phyloP scores from a whole-genome alignment of 2,113 vertebrate genomes.

The Nothocercus nigrocapillus region DNA sequence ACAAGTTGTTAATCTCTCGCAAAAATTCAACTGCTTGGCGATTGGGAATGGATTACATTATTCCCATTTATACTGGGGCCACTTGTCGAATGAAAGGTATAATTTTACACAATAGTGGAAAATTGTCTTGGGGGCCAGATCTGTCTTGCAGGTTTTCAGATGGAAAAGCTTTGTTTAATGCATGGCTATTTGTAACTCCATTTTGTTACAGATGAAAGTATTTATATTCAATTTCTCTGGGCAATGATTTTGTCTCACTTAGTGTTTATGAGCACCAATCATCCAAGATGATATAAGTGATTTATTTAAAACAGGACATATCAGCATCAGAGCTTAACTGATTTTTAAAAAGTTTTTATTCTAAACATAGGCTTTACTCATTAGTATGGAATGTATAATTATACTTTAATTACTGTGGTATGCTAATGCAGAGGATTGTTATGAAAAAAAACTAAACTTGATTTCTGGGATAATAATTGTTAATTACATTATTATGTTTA shows the following conservation, averaged over 20 bases:
- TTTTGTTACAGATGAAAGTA: not conserved
- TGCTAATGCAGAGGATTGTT: not conserved
- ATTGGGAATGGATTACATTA: conserved; percentile 12
- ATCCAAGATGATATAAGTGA: rapidly evolving
- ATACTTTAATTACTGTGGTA: not conserved
- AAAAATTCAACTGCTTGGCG: conserved; percentile 27
- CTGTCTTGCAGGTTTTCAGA: not conserved
- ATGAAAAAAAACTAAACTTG: not conserved
- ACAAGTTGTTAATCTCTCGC: conserved; percentile 29
- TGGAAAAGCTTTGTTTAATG: not conserved
- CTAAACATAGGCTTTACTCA: not conserved
- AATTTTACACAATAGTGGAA: not conserved
- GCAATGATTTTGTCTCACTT: not conserved
- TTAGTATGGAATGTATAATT: not conserved
- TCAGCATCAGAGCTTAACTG: not conserved
- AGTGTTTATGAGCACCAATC: not conserved
- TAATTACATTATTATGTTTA: not conserved
- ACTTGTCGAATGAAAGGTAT: not conserved
- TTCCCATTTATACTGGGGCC: not conserved
- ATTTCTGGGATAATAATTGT: not conserved
- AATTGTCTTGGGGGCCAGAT: conserved; percentile 13
- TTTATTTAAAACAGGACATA: not conserved
- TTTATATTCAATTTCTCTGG: not conserved
- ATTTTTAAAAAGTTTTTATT: not conserved
- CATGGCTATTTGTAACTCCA: not conserved